A percentile compares a stretch with the other conserved stretches of the same genome.
These are phyloP conservation scores for Phrynocephalus vlangalii DNA, from an alignment of 2,797 vertebrate genomes.

Conservation along the genomic window DNA sequence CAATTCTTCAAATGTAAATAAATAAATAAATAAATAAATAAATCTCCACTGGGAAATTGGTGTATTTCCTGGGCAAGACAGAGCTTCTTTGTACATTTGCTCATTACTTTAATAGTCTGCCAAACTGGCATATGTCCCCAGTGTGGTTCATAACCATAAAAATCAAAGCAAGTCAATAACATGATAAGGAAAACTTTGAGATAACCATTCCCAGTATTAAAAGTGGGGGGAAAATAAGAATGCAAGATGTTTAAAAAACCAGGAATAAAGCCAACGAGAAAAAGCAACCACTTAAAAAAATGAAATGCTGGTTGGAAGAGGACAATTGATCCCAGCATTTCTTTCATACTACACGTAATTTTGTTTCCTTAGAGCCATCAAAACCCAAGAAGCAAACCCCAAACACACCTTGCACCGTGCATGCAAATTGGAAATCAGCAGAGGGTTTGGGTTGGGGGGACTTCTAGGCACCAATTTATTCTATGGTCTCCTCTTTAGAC, in stretches of 20 bases:
- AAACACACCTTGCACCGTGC: neutral
- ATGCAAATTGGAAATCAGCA: neutral
- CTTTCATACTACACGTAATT: slow-evolving; percentile 1
- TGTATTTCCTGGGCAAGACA: too few relatives aligned
- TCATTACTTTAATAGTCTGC: neutral
- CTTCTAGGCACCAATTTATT: neutral
- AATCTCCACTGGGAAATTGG: too few relatives aligned
- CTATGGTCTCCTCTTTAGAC: neutral
- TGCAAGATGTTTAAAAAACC: neutral
- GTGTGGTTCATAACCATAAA: neutral
- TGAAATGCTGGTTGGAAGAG: neutral
- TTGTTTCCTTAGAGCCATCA: neutral
- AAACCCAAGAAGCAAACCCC: neutral
- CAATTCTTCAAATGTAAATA: too few relatives aligned
- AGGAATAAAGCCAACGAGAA: neutral
- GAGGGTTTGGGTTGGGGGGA: neutral
- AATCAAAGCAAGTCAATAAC: neutral
- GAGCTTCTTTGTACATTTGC: neutral
- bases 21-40: too few relatives aligned
- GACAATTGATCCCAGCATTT: neutral
- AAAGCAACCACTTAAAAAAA: neutral
- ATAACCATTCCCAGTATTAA: neutral
- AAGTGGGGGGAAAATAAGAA: neutral
- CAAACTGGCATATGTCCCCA: neutral
- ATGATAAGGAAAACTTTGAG: neutral